phyloP scores from a whole-genome alignment of 2,797 vertebrate species.

The Apogon talboti region DNA sequence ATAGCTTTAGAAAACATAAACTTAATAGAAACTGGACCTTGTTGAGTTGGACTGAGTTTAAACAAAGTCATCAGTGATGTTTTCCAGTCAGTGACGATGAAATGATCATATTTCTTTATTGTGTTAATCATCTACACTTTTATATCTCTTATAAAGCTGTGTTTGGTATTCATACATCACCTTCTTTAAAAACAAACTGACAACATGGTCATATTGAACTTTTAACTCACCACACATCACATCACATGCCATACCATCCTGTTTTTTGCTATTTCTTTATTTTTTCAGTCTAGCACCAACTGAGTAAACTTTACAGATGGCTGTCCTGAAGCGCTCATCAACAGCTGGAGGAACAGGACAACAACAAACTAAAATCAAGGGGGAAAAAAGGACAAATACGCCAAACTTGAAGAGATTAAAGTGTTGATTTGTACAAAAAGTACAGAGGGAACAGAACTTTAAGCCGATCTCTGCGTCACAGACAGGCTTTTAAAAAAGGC shows the following conservation, averaged over 20 bases:
- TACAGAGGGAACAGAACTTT: slow-evolving; percentile 18
- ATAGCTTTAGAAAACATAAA: too few relatives aligned
- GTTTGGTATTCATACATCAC: background rate
- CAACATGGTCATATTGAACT: background rate
- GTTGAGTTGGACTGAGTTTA: too few relatives aligned
- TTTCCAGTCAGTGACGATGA: too few relatives aligned
- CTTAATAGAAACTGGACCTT: too few relatives aligned
- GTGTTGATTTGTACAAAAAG: slow-evolving; percentile 28
- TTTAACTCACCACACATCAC: background rate
- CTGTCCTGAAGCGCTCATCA: background rate
- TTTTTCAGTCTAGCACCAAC: background rate
- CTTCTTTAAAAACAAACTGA: background rate
- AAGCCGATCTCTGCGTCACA: slow-evolving; percentile 31
- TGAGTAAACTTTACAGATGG: background rate
- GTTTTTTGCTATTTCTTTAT: slow-evolving; percentile 1
- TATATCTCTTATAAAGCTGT: too few relatives aligned
- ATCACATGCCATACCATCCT: background rate
- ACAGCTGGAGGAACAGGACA: slow-evolving; percentile 48
- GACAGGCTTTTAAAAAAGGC: slow-evolving; percentile 4
- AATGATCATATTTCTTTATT: too few relatives aligned
- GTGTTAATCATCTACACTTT: too few relatives aligned
- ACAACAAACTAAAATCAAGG: slow-evolving; percentile 30
- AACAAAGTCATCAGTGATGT: too few relatives aligned
- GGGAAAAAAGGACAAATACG: slow-evolving; percentile 1
- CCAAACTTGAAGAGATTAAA: slow-evolving; percentile 51